Conservation (phyloP, 1,140 invertebrate genomes). For the Aphidius ervi region DNA sequence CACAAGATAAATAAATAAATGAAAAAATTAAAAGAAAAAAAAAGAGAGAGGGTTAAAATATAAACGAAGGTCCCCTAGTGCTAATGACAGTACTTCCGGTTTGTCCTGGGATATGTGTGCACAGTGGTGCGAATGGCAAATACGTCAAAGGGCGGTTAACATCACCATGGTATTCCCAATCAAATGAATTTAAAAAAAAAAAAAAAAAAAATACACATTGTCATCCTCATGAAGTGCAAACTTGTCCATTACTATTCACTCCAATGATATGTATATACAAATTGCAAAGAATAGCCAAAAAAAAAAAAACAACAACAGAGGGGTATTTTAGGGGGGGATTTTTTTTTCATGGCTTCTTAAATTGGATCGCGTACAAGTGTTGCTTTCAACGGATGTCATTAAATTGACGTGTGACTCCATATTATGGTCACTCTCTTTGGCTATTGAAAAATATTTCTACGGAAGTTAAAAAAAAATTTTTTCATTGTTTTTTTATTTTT, state of each 20-base stretch:
- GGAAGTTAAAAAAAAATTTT: slow-evolving; percentile 23
- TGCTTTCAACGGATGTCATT: slow-evolving; percentile 49
- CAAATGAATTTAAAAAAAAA: slow-evolving; percentile 12
- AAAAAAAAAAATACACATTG: slow-evolving; percentile 17
- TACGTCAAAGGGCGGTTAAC: neutral
- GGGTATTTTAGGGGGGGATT: too few relatives aligned
- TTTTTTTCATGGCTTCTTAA: slow-evolving; percentile 43
- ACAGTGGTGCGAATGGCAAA: neutral
- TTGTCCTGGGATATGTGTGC: slow-evolving; percentile 12
- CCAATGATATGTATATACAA: slow-evolving; percentile 29
- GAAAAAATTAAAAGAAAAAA: neutral
- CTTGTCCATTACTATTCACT: slow-evolving; percentile 25
- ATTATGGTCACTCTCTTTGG: slow-evolving; percentile 29
- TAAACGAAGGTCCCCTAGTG: slow-evolving; percentile 29
- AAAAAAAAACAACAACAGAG: slow-evolving; percentile 25
- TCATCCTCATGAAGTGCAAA: neutral
- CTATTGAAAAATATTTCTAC: slow-evolving; percentile 1
- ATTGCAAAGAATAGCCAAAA: slow-evolving; percentile 39
- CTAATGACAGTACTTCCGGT: slow-evolving; percentile 36
- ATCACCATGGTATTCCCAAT: neutral
- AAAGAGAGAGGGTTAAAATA: slow-evolving; percentile 5
- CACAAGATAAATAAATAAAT: neutral
- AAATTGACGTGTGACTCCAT: slow-evolving; percentile 51
- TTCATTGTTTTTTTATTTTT: slow-evolving; percentile 3
- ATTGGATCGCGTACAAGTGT: slow-evolving; percentile 51